Evolutionary conservation across 1,140 invertebrate genomes (phyloP).

Genomic region (Ladona fulva): DNA sequence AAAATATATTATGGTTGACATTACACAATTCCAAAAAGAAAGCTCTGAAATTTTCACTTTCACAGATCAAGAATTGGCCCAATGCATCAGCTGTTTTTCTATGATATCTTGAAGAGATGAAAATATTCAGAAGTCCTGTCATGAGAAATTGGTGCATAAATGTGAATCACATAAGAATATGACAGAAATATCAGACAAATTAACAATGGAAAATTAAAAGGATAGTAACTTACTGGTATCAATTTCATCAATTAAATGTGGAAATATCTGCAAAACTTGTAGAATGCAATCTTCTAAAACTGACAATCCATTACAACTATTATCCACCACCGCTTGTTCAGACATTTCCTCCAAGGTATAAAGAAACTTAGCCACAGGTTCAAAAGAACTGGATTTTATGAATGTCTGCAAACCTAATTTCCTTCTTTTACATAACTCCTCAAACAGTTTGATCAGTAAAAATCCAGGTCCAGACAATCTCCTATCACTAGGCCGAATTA

Average conservation of each 20-base stretch:
- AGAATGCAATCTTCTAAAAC: constrained; percentile 41
- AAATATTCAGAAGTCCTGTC: background rate
- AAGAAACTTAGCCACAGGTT: background rate
- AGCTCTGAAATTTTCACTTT: background rate
- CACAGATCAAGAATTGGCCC: background rate
- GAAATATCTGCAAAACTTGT: constrained; percentile 47
- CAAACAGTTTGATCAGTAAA: background rate
- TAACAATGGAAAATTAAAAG: too few species aligned
- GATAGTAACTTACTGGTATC: too few species aligned
- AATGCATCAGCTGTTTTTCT: background rate
- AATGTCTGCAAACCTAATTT: background rate
- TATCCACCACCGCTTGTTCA: background rate
- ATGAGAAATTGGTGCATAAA: background rate
- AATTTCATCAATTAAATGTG: constrained; percentile 42
- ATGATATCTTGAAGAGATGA: background rate
- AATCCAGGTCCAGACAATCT: background rate
- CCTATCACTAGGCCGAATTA: background rate
- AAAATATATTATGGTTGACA: too few species aligned
- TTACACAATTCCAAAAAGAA: too few species aligned
- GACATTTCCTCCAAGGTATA: background rate
- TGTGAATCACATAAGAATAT: too few species aligned
- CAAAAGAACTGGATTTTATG: background rate
- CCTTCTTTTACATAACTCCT: background rate
- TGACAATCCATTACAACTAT: background rate
- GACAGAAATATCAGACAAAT: too few species aligned